These are phyloP conservation scores for Carcina quercana DNA, from an alignment of 2,888 invertebrate genomes.

Conservation along the genomic window DNA sequence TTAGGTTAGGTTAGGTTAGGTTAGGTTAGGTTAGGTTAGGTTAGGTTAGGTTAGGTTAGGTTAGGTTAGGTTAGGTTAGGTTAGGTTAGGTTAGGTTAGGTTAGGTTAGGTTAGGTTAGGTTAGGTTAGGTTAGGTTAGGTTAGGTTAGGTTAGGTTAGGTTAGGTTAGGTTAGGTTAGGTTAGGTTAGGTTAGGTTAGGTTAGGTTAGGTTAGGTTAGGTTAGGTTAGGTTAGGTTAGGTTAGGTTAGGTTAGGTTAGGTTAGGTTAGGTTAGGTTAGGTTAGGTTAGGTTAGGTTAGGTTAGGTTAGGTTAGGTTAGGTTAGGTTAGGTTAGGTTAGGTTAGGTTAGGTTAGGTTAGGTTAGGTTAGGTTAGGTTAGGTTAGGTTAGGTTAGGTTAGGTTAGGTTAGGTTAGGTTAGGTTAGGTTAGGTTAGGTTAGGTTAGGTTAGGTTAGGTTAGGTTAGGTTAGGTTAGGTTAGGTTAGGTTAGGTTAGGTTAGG, in stretches of 20 bases:
- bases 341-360: conserved; percentile 10
- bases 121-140: conserved; percentile 18
- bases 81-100: conserved; percentile 11
- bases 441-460: conserved; percentile 12
- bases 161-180: conserved; percentile 12
- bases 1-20: conserved; percentile 5
- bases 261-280: conserved; percentile 4
- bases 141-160: conserved; percentile 11
- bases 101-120: conserved; percentile 17
- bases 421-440: conserved; percentile 5
- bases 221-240: conserved; percentile 7
- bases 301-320: conserved; percentile 17
- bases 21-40: conserved; percentile 10
- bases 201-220: conserved; percentile 10
- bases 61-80: conserved; percentile 9
- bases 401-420: conserved; percentile 11
- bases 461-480: conserved; percentile 17
- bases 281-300: conserved; percentile 17
- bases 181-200: conserved; percentile 10
- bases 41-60: conserved; percentile 10
- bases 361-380: conserved; percentile 14
- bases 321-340: conserved; percentile 14
- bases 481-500: conserved; percentile 16
- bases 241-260: conserved; percentile 5
- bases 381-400: conserved; percentile 10